Evolutionary conservation across 2,888 invertebrate genomes (phyloP), one percentile per base, ranked within the genome.

Genomic region (Lasiommata megera): DNA sequence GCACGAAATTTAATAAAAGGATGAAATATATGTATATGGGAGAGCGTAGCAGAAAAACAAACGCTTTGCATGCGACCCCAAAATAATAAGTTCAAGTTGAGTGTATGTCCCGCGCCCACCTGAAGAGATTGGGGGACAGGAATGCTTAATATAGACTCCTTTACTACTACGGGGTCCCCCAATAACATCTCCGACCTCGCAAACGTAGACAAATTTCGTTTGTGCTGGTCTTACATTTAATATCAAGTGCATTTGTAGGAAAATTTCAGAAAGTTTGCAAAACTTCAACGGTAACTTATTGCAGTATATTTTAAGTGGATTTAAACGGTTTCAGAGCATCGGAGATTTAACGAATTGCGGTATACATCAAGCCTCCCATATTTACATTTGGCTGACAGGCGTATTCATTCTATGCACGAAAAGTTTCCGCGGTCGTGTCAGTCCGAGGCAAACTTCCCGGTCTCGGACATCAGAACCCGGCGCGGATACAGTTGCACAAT

Each of bases 131-230:
- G 83, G 84, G 82, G 80, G 77, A 80, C 80, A 82, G 86, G 88
- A 89, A 89, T 89, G 84, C 88, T 87, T 88, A 89, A 89, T 89
- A 89, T 88, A 88, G 80, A 83, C 82, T 83, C 85, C 82, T 86
- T 88, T 86, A 84, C 84, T 82, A 82, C 82, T 84, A 88, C 78
- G 81, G 79, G 82, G 77, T 79, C 78, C 73, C 79, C 79, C 81
- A 86, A 89, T 88, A 89, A 88, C 84, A 88, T 78, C 77, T 80
- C 83, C 74, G 77, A 77, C 76, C 79, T 76, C 67, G 72, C 79
- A 78, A 74, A 75, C 73, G 70, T 69, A 65, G 66, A 67, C 66
- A 66, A 65, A 66, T 67, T 72, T 68, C 65, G 66, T 71, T 69
- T 69, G 64, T 67, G 67, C 64, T 67, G 69, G 66, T 68, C 70